A percentile compares a stretch with the other conserved stretches of the same genome.
phyloP scores from a whole-genome alignment of 2,888 invertebrate genomes.

The Phortica okadai region DNA sequence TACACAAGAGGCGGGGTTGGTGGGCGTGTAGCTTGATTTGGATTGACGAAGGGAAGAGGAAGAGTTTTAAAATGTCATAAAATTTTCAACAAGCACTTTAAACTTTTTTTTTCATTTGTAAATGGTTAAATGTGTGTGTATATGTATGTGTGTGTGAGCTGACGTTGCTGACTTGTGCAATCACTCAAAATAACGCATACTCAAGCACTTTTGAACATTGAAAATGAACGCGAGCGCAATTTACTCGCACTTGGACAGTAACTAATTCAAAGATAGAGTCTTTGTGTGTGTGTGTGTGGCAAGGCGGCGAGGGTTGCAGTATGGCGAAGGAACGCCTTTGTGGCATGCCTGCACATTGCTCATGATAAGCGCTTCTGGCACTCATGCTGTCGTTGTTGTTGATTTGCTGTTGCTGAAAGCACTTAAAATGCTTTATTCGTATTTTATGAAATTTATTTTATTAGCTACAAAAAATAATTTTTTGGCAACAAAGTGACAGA shows the following conservation, averaged over 20 bases:
- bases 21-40: too few species aligned
- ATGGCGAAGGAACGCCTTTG: too few species aligned
- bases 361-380: conserved; percentile 55
- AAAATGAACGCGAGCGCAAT: too few species aligned
- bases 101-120: conserved; percentile 37
- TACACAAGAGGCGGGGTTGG: too few species aligned
- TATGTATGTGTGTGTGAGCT: not conserved
- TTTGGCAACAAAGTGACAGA: conserved; percentile 58
- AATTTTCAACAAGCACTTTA: conserved; percentile 67
- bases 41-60: conserved; percentile 36
- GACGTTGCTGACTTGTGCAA: conserved; percentile 4
- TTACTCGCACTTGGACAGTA: too few species aligned
- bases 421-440: conserved; percentile 68
- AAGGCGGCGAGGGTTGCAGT: too few species aligned
- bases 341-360: too few species aligned
- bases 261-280: too few species aligned
- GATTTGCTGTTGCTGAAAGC: conserved; percentile 36
- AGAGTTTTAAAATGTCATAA: conserved; percentile 66
- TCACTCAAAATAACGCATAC: conserved; percentile 1
- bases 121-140: too few species aligned
- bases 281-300: too few species aligned
- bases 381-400: too few species aligned
- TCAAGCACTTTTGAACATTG: too few species aligned
- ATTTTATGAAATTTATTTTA: conserved; percentile 67
- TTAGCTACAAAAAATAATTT: conserved; percentile 63